Base-by-base conservation (phyloP, 2,113 vertebrate genomes). In the Potamarius usumacintae region DNA sequence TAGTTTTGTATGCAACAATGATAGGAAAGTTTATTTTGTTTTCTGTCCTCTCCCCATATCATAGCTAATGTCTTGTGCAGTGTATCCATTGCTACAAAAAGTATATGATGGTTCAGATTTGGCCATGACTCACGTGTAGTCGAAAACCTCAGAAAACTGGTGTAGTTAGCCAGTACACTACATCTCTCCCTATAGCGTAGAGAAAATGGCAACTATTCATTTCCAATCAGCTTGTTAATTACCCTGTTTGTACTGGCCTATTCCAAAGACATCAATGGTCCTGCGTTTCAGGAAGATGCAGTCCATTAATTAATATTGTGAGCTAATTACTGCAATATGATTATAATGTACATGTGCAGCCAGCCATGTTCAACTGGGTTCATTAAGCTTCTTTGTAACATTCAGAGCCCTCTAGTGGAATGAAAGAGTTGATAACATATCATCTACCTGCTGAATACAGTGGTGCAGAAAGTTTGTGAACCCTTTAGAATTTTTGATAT, bases 341-440 rank as follows among this genome's bases (percentile, higher is more conserved):
- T 76, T 85, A 10, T 20, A 77, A 25, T 30, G 71, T 60, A 65
- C 27, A 30, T 9, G 4, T 65, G 63, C 4, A 6, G 2, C 27
- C 4, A 6, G 2, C 27, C 17, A 80, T 22, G 65, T 86, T 48
- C 76, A 62, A 91, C 74, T 84, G 72, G 27, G 72, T 57, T 30
- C 71, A 86, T 76, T 58, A 90, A 85, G 50, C 71, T 67, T 83
- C 58, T 58, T 42, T 86, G 53, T 50, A 81, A 83, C 53, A 81
- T 85, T 48, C 55, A 90, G 85, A 34, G 87, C 86, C 90, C 89
- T 87, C 90, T 91, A 90, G 89, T 90, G 90, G 89, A 67, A 81
- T 30, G 42, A 62, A 50, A 69, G 5, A 10, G 63, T 50, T 50
- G 34, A 48, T 18, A 53, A 79, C 50, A 55, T 52, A 77, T 27